Conservation (phyloP, 92 coral and sea anemone species). For the Zoanthus sansibaricus region DNA sequence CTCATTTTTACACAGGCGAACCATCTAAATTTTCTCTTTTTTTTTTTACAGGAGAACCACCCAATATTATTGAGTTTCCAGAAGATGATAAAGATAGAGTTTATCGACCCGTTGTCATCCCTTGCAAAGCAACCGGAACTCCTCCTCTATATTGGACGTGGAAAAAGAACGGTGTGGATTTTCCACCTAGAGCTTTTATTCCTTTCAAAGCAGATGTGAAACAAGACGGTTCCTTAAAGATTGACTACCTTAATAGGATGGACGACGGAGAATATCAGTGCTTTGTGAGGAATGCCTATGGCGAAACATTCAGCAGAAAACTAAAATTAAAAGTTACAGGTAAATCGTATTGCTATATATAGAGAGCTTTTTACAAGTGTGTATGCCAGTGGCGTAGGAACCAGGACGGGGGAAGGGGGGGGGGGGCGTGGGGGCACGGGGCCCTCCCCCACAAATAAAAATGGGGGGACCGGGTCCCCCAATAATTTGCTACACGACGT, state of each 20-base stretch:
- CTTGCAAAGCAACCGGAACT: slow-evolving; percentile 23
- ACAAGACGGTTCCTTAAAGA: background rate
- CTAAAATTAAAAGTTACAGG: slow-evolving; percentile 22
- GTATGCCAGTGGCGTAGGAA: no score
- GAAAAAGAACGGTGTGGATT: background rate
- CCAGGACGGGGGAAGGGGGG: no score
- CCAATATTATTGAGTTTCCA: slow-evolving; percentile 2
- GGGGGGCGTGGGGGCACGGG: no score
- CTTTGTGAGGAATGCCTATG: no score
- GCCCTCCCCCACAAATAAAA: no score
- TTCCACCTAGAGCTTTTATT: background rate
- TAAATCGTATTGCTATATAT: background rate
- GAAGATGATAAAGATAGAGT: background rate
- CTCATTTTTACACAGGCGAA: no score
- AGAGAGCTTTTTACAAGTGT: no score
- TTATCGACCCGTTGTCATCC: background rate
- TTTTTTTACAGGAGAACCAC: slow-evolving; percentile 13
- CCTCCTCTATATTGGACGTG: slow-evolving; percentile 6
- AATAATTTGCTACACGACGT: no score
- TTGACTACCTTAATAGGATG: background rate
- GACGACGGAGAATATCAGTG: background rate
- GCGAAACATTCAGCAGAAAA: background rate
- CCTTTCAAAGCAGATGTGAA: no score
- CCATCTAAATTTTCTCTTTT: background rate
- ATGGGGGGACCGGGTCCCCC: no score